Base-by-base conservation (phyloP, 2,113 vertebrate species). In the Trichechus manatus region DNA sequence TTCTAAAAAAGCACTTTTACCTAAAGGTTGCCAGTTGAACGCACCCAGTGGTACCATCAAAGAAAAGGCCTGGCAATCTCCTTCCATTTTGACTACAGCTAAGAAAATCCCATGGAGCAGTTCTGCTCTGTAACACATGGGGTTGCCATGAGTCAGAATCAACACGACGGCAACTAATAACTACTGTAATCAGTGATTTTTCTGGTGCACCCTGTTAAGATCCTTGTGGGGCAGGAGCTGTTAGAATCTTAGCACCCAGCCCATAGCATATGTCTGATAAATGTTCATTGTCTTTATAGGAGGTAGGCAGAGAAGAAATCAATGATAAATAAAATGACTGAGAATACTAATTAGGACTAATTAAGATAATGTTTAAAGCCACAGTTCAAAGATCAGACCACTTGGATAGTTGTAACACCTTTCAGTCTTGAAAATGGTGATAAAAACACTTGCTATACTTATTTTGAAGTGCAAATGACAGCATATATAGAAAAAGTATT, bases 271-370 rank as follows among this genome's bases (percentile, higher is more conserved):
- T 93, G 15, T 83, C 36, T 93, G 72, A 91, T 81, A 91, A 97
- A 94, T 79, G 75, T 74, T 89, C 59, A 47, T 31, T 96, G 83
- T 91, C 75, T 86, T 91, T 68, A 93, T 44, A 90, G 79, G 78
- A 96, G 68, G 29, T 56, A 89, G 80, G 64, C 56, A 96, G 83
- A 91, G 63, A 78, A 89, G 84, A 94, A 96, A 93, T 96, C 61
- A 87, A 81, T 75, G 53, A 81, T 79, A 88, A 96, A 95, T 53
- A 96, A 96, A 93, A 89, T 95, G 47, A 96, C 53, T 25, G 53
- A 93, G 75, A 95, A 93, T 87, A 83, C 29, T 94, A 96, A 96
- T 72, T 87, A 95, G 78, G 80, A 89, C 89, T 56, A 90, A 80
- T 82, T 84, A 87, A 90, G 42, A 47, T 42, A 78, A 47, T 61